Evolutionary conservation across 2,113 vertebrate species (phyloP).

Genomic region (Myodes glareolus): DNA sequence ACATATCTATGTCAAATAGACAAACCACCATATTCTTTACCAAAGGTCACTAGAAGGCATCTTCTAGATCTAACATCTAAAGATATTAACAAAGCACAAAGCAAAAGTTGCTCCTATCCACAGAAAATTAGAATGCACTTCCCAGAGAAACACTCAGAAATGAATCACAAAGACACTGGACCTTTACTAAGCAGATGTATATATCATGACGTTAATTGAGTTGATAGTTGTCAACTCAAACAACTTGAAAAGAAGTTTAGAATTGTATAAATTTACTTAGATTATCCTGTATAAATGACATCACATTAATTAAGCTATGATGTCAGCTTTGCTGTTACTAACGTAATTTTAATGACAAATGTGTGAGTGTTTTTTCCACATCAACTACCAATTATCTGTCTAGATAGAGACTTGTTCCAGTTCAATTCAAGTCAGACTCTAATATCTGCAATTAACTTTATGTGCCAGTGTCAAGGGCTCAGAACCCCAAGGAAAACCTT

Average conservation of each 20-base stretch:
- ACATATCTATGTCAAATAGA: not conserved
- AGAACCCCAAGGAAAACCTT: not conserved
- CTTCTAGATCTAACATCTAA: not conserved
- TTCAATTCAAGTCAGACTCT: not conserved
- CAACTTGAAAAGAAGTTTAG: slow-evolving; percentile 44
- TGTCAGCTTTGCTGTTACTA: not conserved
- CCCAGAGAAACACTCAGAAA: not conserved
- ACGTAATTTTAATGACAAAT: not conserved
- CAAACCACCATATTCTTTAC: not conserved
- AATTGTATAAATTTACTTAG: not conserved
- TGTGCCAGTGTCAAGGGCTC: not conserved
- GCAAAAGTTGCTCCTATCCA: not conserved
- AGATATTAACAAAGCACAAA: not conserved
- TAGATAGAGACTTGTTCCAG: not conserved
- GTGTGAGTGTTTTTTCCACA: not conserved
- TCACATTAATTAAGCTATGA: not conserved
- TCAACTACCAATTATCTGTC: not conserved
- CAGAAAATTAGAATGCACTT: slow-evolving; percentile 17
- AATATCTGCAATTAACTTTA: not conserved
- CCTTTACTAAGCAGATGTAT: slow-evolving; percentile 42
- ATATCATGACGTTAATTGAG: not conserved
- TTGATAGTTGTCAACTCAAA: not conserved
- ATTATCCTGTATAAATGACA: not conserved
- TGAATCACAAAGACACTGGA: not conserved
- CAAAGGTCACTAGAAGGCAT: not conserved